These are phyloP conservation scores for Morpho helenor DNA, from an alignment of 2,888 invertebrate genomes.

Conservation along the genomic window DNA sequence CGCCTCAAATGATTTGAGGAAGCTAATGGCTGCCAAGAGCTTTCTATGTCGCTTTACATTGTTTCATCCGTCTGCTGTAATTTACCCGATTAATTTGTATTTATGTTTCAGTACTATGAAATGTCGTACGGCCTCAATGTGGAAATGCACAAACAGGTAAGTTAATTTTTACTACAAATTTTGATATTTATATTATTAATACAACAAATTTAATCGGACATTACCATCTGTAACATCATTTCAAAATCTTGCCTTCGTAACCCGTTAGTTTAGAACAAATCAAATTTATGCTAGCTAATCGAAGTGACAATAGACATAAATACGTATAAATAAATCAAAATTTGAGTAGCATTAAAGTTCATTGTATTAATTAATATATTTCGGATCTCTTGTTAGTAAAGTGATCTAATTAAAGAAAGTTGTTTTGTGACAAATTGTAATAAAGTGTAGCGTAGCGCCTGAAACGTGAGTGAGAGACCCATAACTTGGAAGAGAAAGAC, in stretches of 20 bases:
- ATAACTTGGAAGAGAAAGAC: no score
- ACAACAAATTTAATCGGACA: background rate
- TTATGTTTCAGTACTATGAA: constrained; percentile 95
- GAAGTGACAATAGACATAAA: no score
- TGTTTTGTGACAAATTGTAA: no score
- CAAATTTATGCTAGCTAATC: no score
- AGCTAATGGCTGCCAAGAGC: constrained; percentile 71
- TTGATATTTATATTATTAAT: background rate
- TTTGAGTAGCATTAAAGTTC: no score
- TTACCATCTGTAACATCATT: background rate
- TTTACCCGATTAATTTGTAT: constrained; percentile 47
- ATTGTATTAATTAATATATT: no score
- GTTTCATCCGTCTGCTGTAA: constrained; percentile 37
- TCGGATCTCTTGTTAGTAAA: no score
- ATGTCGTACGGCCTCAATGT: constrained; percentile 98
- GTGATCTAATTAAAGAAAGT: no score
- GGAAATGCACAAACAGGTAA: constrained; percentile 98
- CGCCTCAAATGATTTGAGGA: constrained; percentile 71
- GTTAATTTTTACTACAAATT: constrained; percentile 37
- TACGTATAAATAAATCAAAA: no score
- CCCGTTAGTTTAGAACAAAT: background rate
- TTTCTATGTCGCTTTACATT: constrained; percentile 60
- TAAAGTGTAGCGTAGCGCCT: no score
- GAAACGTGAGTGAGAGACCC: no score
- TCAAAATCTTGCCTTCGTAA: background rate